Base-by-base conservation (phyloP, 2,888 invertebrate genomes). In the Sinhomidia bicolor region DNA sequence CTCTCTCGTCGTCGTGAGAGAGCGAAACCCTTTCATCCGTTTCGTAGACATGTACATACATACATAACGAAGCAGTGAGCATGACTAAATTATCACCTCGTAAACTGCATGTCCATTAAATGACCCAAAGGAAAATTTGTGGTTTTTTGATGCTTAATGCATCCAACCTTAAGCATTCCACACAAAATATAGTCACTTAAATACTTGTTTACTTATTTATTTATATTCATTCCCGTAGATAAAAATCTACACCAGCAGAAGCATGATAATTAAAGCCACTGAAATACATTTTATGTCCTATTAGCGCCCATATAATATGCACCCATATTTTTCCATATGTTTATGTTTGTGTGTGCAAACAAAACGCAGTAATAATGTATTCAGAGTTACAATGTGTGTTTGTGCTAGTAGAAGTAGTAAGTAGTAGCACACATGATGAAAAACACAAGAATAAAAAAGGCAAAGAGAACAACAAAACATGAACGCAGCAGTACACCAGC, bases 51-150 rank as follows among this genome's bases (percentile, higher is more conserved):
- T 32, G 20, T 60, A 26, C 26, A 51, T 20, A 60, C 60, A 60
- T 32, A 5, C 26, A 65, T 36, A 12, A 76, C 26, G 36, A 36
- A 36, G 20, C 51, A 44, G n/a, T 3, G 14, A 71, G 44, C 80
- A 68, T 74, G 71, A 71, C 80, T 80, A 86, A 86, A 86, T 86
- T 86, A 80, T 86, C 86, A 86, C 86, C 86, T 86, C 80, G 60
- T 86, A 86, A 86, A 86, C 44, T 47, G 29, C 86, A 68, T 54
- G 54, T 79, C 54, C 85, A 68, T 47, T 79, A 79, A 85, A 68
- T 68, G 57, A 85, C 62, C 80, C 54, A 68, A 85, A 79, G 79
- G 78, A 79, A 85, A 85, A 85, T 85, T 79, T 79, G 85, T 78
- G 76, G 62, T 26, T 54, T 80, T 68, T 79, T 17, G 29, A 20